Base-by-base conservation (phyloP, 2,888 invertebrate genomes). In the Spicauda simplicius region DNA sequence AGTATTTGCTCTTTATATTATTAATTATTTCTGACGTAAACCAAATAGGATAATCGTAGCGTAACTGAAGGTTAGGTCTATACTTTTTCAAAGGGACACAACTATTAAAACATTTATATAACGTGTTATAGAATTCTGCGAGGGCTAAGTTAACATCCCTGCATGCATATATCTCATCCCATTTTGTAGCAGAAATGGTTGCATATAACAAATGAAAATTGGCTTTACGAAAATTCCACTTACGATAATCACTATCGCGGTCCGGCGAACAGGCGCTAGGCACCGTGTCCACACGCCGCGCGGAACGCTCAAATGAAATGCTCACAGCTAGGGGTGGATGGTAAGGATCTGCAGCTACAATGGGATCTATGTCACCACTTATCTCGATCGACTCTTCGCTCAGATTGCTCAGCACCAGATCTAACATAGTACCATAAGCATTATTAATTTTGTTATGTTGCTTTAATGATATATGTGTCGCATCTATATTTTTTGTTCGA, bases 341-440 rank as follows among this genome's bases (percentile, higher is more conserved):
- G 11, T 59, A 59, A 12, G n/a, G 18, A 16, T 48, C 59, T 7
- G 48, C 25, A 0, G 0, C 25, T 25, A 25, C 25, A 2, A 25
- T 5, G 25, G 25, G 25, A 5, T 25, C 25, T 25, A 25, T 25
- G 25, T 25, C 25, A 25, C 25, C 5, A 25, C 48, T 16, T 8
- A 59, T 25, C 16, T 50, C 59, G 1, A 59, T 30, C 2, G n/a
- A 11, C 50, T 16, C 60, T 4, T 12, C 19, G 16, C 30, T 6
- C 16, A 60, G 8, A 60, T 50, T 60, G 18, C 50, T 60, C 50
- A 60, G 33, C 0, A 60, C 50, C 12, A 60, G 18, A 60, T 60
- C 50, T 12, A 60, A 60, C 50, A 60, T 60, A 30, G 1, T 12
- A 11, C 60, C 50, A 33, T 25, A 48, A 25, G 20, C 25, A 59